Base-by-base conservation (phyloP, 2,888 invertebrate species). In the Ypsolopha scabrella region DNA sequence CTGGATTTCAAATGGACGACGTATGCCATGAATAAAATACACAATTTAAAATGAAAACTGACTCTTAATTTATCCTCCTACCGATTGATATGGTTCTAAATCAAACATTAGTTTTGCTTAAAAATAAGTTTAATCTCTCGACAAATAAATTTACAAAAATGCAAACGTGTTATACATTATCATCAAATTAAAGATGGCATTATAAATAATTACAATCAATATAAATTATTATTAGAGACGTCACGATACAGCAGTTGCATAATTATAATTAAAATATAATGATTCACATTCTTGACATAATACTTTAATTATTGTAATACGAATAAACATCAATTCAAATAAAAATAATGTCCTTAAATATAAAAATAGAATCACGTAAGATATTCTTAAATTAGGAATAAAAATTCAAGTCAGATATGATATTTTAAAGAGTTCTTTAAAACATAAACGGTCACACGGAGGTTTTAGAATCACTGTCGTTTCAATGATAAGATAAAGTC, bases 101-200 rank as follows among this genome's bases (percentile, higher is more conserved):
- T 59, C 48, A 65, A 63, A 64, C 64, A 67, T 54, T n/a, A 52
- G 55, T 41, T 51, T 52, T 62, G 68, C 77, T 80, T 81, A 80
- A 75, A 78, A 82, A 78, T 80, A 78, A 75, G 65, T 85, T 83
- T 86, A 83, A 81, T 85, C 75, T 78, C 80, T 80, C 71, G 81
- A 80, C 76, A 79, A 83, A 82, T 81, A 83, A 85, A 81, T 82
- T 80, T 82, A 82, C 79, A 75, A 73, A 65, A 78, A 78, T 77
- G 74, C 71, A 69, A 73, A 71, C 59, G 64, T 68, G 69, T 64
- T 70, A 67, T 72, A 72, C 68, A 72, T 57, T 67, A 58, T 68
- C 34, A 38, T 73, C 68, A 67, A 75, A 75, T 74, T 76, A 67
- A 72, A 64, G 67, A 71, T 72, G 72, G 68, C 69, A 71, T 68